phyloP scores from a whole-genome alignment of 2,797 vertebrate species.

The Periophthalmus magnuspinnatus region DNA sequence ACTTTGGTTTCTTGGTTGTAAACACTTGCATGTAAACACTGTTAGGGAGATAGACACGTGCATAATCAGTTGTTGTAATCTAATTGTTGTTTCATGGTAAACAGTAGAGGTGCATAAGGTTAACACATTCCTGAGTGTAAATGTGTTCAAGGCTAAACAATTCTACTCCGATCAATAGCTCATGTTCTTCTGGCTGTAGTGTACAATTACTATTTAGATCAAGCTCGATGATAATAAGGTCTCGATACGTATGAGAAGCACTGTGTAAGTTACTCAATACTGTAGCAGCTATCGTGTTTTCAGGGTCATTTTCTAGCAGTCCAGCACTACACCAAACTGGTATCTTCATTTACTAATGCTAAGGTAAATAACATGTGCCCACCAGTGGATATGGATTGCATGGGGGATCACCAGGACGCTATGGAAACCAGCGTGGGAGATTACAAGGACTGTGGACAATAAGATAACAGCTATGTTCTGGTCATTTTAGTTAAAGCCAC shows the following conservation, averaged over 20 bases:
- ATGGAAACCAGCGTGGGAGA: too few relatives aligned
- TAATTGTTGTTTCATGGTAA: conserved; percentile 10
- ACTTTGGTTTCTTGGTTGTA: too few relatives aligned
- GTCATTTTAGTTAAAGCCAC: too few relatives aligned
- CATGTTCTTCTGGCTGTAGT: conserved; percentile 36
- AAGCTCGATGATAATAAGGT: conserved; percentile 25
- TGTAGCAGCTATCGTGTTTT: background rate
- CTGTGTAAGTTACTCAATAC: conserved; percentile 4
- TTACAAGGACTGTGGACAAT: too few relatives aligned
- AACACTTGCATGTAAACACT: too few relatives aligned
- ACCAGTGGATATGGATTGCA: too few relatives aligned
- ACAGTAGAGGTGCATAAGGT: conserved; percentile 23
- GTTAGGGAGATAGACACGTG: background rate
- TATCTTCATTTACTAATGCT: too few relatives aligned
- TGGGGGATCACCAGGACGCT: too few relatives aligned
- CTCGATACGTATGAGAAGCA: conserved; percentile 22
- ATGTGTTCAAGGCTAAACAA: conserved; percentile 23
- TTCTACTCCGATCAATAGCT: conserved; percentile 33
- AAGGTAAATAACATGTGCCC: too few relatives aligned
- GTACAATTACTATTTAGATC: conserved; percentile 40
- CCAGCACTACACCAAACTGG: too few relatives aligned
- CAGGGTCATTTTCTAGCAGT: too few relatives aligned
- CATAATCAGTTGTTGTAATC: background rate
- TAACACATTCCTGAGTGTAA: conserved; percentile 12
- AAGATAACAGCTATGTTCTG: too few relatives aligned